Evolutionary conservation across 2,797 vertebrate genomes (phyloP).

Genomic region (Picus viridis): DNA sequence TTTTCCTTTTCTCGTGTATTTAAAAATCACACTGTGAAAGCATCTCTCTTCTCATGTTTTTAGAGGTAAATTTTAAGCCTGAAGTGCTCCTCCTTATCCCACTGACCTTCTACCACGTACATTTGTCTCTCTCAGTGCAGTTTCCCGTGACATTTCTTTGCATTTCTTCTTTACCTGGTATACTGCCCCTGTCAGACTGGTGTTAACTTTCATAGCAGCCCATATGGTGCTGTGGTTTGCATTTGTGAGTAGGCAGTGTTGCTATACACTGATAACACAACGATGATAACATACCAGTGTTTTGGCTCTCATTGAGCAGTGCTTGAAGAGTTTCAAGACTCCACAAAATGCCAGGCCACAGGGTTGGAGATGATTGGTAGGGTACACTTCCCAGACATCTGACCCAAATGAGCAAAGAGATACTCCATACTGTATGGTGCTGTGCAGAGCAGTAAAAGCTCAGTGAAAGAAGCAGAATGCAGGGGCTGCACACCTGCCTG

Average conservation of each 20-base stretch:
- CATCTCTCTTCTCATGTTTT: neutral
- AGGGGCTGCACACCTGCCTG: neutral
- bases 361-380: neutral
- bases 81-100: neutral
- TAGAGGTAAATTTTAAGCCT: neutral
- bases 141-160: neutral
- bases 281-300: neutral
- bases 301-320: neutral
- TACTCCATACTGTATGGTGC: neutral
- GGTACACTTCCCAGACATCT: neutral
- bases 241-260: neutral
- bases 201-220: neutral
- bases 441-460: neutral
- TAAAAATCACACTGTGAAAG: neutral
- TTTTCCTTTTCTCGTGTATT: neutral
- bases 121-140: neutral
- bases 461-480: neutral
- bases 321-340: neutral
- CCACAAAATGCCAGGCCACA: neutral
- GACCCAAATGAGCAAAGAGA: neutral
- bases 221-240: neutral
- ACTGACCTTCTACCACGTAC: accelerated
- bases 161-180: neutral
- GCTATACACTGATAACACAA: neutral
- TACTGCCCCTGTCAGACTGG: neutral